Base-by-base conservation (phyloP, 2,113 vertebrate genomes). In the Trogon melanurus region DNA sequence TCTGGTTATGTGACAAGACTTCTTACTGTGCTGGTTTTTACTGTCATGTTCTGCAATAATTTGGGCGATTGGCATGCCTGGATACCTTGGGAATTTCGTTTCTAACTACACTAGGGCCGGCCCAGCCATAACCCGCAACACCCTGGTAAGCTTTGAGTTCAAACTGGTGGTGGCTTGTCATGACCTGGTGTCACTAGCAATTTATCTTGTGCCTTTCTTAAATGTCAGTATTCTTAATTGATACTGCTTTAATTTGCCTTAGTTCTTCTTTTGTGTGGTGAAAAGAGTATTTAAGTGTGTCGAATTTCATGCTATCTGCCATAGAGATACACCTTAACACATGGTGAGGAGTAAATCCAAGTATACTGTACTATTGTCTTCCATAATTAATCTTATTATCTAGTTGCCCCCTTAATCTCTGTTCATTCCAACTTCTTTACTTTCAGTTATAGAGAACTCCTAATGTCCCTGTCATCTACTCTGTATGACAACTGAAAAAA, bases 291-390 rank as follows among this genome's bases (percentile, higher is more conserved):
- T 82, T 91, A 61, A 58, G n/a, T 79, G 27, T 61, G 78, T 82
- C 75, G 85, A 69, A 78, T 93, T 94, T 87, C 79, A 41, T 84
- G 36, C 74, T 84, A 23, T 89, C 88, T 91, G 83, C 54, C 84
- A 25, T 75, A 61, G 73, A 48, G 27, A 87, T 72, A 38, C 32
- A 61, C 57, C 47, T 93, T 91, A 89, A 90, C 48, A 57, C 25
- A 57, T 23, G 29, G n/a, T 36, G 47, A 82, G 47, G 32, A 75
- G 22, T 79, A 71, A 67, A 79, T 90, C 23, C 29, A 60, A 83
- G 64, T 62, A 54, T 72, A 54, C 50, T 56, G 41, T 81, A 45
- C 50, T 88, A 9, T 61, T 64, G 32, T 53, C 48, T 84, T 84
- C 75, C 17, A 21, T 50, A 84, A 85, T 48, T 83, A 60, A 53